Percentiles rank a stretch among this genome's conserved stretches.
phyloP scores from a whole-genome alignment of 2,888 invertebrate genomes.

The Cataglyphis cursor region DNA sequence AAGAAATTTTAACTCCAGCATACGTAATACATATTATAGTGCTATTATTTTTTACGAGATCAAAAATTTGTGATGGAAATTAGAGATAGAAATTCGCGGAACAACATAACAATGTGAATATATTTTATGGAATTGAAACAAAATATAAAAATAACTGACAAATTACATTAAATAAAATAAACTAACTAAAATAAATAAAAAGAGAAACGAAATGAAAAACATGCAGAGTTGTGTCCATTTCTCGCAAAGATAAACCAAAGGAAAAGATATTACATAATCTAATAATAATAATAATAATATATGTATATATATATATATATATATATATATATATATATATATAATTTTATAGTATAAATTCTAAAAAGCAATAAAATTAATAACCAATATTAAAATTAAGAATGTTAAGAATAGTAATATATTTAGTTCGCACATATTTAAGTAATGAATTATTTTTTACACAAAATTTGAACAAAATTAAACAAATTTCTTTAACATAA shows the following conservation, averaged over 20 bases:
- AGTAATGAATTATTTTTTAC: slow-evolving; percentile 7
- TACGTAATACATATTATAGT: not conserved
- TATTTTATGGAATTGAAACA: slow-evolving; percentile 39
- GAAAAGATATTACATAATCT: not conserved
- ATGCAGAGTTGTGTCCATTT: slow-evolving; percentile 28
- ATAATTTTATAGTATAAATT: not conserved
- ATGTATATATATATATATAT: not conserved
- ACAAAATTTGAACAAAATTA: not conserved
- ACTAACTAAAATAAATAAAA: slow-evolving; percentile 45
- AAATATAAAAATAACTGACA: slow-evolving; percentile 31
- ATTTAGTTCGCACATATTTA: not conserved
- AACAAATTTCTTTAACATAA: not conserved
- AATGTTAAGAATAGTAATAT: not conserved
- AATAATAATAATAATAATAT: not conserved
- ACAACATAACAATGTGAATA: slow-evolving; percentile 22
- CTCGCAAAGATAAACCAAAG: slow-evolving; percentile 19
- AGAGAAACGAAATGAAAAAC: slow-evolving; percentile 15
- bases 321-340: not conserved
- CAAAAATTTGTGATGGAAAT: slow-evolving; percentile 28
- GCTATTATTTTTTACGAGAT: slow-evolving; percentile 11
- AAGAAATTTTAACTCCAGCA: not conserved
- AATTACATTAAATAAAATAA: slow-evolving; percentile 27
- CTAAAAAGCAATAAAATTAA: slow-evolving; percentile 10
- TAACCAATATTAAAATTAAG: not conserved
- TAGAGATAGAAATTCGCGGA: not conserved